Base-by-base conservation (phyloP, 2,113 vertebrate genomes). In the Oostethus manadensis region DNA sequence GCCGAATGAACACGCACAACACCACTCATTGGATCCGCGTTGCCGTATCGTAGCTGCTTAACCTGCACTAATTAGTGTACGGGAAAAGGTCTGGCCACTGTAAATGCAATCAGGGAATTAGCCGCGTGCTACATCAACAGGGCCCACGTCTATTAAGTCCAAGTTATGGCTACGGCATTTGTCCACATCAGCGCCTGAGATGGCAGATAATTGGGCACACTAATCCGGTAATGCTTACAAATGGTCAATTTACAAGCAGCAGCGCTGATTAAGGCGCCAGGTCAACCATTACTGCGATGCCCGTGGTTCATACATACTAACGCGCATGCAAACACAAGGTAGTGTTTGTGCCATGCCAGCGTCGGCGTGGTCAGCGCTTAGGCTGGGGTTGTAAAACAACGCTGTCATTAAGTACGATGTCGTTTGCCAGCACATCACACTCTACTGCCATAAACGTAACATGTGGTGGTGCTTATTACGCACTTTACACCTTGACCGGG, bases 31-130 rank as follows among this genome's bases (percentile, higher is more conserved):
- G 83, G 77, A 78, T 81, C 59, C 17, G 21, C 26, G 49, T 77
- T 78, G 81, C 80, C 69, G 62, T 69, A 65, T 63, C 6, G 35
- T 66, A 73, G 78, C 72, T 78, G 55, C 77, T 88, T 79, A 86
- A 88, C 81, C 81, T 79, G 69, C 78, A 43, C 77, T 77, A 83
- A 84, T 88, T 87, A 86, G 79, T 69, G 50, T 61, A 73, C 83
- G 87, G 84, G 84, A 84, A 82, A 78, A 74, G 84, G 84, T 85
- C 86, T 88, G 86, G 80, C 69, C 83, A 73, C 70, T 60, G 84
- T 76, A 79, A 86, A 88, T 88, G 86, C 78, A 88, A 88, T 88
- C 84, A 87, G 9, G 1, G 65, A 78, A 86, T 88, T 82, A 87
- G 80, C 80, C 10, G 58, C 6, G 58, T 20, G 77, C 84, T 86